Percentiles rank a stretch among this genome's conserved stretches.
These are phyloP conservation scores for Scaptodrosophila lebanonensis DNA, from an alignment of 1,140 invertebrate genomes.

Conservation along the genomic window DNA sequence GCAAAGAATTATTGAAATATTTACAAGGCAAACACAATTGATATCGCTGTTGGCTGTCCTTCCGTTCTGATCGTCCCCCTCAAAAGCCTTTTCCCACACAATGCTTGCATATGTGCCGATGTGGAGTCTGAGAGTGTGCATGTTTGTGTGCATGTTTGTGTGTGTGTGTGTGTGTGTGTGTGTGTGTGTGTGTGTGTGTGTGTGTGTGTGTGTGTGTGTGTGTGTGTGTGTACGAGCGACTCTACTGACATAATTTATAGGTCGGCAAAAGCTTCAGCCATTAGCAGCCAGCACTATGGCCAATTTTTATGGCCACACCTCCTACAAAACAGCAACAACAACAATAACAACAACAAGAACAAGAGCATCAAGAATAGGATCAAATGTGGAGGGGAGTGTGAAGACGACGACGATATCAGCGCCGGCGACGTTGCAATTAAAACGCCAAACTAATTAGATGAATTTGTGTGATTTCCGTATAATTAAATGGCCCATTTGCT, in stretches of 20 bases:
- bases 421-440: slow-evolving; percentile 63
- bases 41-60: slow-evolving; percentile 12
- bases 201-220: background rate
- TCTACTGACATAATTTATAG: slow-evolving; percentile 59
- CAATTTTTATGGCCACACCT: background rate
- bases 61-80: background rate
- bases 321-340: no score
- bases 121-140: no score
- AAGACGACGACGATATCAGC: background rate
- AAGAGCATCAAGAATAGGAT: no score
- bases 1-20: slow-evolving; percentile 52
- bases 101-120: no score
- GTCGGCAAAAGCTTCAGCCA: background rate
- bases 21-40: slow-evolving; percentile 39
- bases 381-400: background rate
- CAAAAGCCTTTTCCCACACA: background rate
- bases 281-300: no score
- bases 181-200: background rate
- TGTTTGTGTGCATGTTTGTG: background rate
- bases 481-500: slow-evolving; percentile 69
- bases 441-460: slow-evolving; percentile 72
- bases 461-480: slow-evolving; percentile 73
- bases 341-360: no score
- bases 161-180: background rate
- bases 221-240: background rate